Evolutionary conservation across 2,113 vertebrate species (phyloP).

Genomic region (Silurus glanis): DNA sequence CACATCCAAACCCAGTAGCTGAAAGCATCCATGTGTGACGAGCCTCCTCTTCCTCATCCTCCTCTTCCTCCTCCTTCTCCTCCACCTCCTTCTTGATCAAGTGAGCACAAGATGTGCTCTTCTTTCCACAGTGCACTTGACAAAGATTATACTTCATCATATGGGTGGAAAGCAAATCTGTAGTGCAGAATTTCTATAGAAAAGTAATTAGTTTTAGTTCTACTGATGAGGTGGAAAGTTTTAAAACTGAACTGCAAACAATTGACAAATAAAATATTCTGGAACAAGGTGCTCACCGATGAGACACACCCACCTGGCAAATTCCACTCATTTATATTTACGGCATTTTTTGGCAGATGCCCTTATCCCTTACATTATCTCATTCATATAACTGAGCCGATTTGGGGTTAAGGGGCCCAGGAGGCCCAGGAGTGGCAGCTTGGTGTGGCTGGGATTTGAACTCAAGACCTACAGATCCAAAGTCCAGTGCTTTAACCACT

Average conservation of each 20-base stretch:
- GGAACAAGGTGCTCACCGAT: background rate
- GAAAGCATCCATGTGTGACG: conserved; percentile 52
- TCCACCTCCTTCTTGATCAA: conserved; percentile 52
- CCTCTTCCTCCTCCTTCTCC: too few relatives aligned
- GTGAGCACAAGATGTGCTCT: conserved; percentile 12
- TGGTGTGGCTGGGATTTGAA: too few relatives aligned
- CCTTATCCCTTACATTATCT: too few relatives aligned
- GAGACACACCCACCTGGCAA: conserved; percentile 21
- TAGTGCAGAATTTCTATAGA: conserved; percentile 10
- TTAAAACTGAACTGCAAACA: background rate
- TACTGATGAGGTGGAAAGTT: conserved; percentile 2
- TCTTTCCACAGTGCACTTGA: conserved; percentile 40
- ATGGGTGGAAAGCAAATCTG: conserved; percentile 44
- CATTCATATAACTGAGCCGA: too few relatives aligned
- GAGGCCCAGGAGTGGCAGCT: too few relatives aligned
- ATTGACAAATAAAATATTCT: background rate
- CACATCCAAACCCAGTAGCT: background rate
- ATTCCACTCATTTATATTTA: background rate
- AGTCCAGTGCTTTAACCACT: too few relatives aligned
- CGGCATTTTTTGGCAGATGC: too few relatives aligned
- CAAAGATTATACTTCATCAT: conserved; percentile 47
- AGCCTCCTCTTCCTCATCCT: conserved; percentile 12
- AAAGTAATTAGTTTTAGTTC: conserved; percentile 35
- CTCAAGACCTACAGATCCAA: too few relatives aligned
- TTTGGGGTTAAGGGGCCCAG: too few relatives aligned